Conservation (phyloP, 2,113 vertebrate genomes). For the Lamprologus callipterus region DNA sequence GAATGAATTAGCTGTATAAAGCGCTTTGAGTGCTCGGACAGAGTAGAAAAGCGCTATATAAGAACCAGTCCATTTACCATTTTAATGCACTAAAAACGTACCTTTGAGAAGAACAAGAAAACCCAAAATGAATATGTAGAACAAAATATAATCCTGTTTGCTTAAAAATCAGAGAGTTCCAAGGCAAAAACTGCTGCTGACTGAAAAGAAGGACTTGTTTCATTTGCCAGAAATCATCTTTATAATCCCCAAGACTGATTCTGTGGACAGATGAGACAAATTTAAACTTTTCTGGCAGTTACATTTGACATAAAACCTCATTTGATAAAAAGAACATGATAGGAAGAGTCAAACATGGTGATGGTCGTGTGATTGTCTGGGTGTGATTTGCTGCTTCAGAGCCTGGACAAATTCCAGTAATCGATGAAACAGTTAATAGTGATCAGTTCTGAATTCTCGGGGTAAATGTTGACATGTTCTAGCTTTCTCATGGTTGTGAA, state of each 20-base stretch:
- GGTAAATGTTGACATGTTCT: neutral
- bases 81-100: neutral
- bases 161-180: accelerated
- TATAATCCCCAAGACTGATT: neutral
- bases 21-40: too few species aligned
- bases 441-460: neutral
- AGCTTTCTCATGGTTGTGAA: accelerated
- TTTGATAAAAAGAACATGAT: neutral
- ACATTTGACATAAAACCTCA: neutral
- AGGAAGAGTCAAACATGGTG: neutral
- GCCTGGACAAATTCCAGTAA: neutral
- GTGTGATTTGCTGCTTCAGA: neutral
- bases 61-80: too few species aligned
- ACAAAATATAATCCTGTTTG: neutral
- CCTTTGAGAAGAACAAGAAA: neutral
- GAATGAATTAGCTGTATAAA: too few species aligned
- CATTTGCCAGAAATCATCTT: accelerated
- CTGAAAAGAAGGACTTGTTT: neutral
- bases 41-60: too few species aligned
- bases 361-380: accelerated
- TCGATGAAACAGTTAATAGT: neutral
- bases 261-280: neutral
- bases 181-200: neutral
- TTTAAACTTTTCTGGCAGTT: neutral
- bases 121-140: neutral